Evolutionary conservation across 2,888 invertebrate species (phyloP).

Genomic region (Hypercompe scribonia): DNA sequence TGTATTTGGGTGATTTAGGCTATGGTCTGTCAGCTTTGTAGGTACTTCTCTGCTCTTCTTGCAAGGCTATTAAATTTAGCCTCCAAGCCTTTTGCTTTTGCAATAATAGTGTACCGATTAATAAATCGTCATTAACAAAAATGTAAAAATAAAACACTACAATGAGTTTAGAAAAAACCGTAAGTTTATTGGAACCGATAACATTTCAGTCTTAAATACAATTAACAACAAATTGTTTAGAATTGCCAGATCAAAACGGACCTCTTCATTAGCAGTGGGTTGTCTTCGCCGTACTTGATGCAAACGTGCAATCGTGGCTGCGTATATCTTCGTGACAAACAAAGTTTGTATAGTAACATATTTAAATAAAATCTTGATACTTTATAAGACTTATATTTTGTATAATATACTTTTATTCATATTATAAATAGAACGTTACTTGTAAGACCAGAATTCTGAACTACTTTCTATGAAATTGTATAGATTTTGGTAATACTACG

Average conservation of each 20-base stretch:
- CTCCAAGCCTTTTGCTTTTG: no score
- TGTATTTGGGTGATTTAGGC: no score
- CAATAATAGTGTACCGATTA: no score
- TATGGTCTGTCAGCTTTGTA: no score
- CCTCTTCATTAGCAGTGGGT: neutral
- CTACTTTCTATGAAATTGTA: neutral
- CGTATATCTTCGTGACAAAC: neutral
- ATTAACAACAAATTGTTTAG: constrained; percentile 15
- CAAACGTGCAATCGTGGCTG: no score
- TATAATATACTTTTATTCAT: constrained; percentile 2
- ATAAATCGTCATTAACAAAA: neutral
- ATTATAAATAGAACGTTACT: neutral
- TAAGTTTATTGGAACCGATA: constrained; percentile 42
- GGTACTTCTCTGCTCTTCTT: no score
- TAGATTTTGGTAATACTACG: neutral
- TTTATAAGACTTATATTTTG: neutral
- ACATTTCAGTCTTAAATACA: constrained; percentile 45
- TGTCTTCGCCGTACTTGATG: neutral
- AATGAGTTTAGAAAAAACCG: constrained; percentile 24
- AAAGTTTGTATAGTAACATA: neutral
- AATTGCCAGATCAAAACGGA: neutral
- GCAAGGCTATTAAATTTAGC: no score
- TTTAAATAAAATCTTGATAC: constrained; percentile 7
- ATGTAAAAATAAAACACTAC: constrained; percentile 28
- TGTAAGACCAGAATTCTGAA: neutral